A percentile compares a stretch with the other conserved stretches of the same genome.
Conservation (phyloP, 2,888 invertebrate genomes). For the Kryphioiulus occultus region DNA sequence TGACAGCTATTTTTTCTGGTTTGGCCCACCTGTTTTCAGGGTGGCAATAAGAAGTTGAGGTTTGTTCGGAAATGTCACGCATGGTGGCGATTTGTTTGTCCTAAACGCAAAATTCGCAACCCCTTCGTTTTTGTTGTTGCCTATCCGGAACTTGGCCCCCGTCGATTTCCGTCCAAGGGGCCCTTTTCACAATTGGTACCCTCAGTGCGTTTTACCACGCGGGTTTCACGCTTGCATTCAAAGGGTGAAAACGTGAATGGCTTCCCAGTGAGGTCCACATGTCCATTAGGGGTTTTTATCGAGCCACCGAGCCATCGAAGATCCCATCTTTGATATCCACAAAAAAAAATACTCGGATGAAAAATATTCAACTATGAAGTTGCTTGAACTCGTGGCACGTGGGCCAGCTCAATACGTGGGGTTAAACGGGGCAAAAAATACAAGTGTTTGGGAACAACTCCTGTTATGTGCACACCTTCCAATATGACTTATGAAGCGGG, state of each 20-base stretch:
- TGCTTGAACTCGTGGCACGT: conserved; percentile 17
- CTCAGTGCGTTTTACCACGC: conserved; percentile 14
- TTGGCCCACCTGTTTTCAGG: not conserved
- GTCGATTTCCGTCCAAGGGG: conserved; percentile 27
- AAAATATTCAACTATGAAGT: not conserved
- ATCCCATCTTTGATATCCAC: conserved; percentile 37
- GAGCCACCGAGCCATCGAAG: conserved; percentile 4
- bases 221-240: conserved; percentile 43
- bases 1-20: not conserved
- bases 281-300: conserved; percentile 43
- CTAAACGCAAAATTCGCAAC: not conserved
- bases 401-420: not conserved
- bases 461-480: not conserved
- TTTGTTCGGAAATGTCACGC: not conserved
- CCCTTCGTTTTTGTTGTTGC: conserved; percentile 36
- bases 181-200: conserved; percentile 36
- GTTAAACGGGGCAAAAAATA: conserved; percentile 32
- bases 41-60: not conserved
- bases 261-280: conserved; percentile 39
- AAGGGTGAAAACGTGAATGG: conserved; percentile 45
- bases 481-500: not conserved
- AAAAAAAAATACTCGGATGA: not conserved
- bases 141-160: not conserved
- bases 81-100: not conserved
- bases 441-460: conserved; percentile 1